Conservation (phyloP, 2,797 vertebrate species). For the Poecilia picta region DNA sequence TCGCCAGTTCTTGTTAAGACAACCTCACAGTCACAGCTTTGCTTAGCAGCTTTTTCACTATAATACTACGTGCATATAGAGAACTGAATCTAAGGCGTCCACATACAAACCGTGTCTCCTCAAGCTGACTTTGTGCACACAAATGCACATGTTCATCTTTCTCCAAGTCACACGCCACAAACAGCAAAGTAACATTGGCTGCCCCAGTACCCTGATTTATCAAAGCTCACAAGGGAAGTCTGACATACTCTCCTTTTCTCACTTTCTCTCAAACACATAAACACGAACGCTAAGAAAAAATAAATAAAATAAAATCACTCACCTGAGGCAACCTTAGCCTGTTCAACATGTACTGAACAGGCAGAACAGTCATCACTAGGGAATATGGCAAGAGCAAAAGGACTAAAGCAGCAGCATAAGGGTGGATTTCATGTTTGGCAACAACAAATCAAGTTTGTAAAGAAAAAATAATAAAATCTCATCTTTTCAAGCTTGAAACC, state of each 20-base stretch:
- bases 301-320: slow-evolving; percentile 20
- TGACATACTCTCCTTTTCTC: slow-evolving; percentile 30
- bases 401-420: slow-evolving; percentile 16
- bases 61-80: background rate
- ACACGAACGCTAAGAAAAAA: slow-evolving; percentile 6
- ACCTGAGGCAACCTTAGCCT: slow-evolving; percentile 53
- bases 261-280: slow-evolving; percentile 17
- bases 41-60: slow-evolving; percentile 17
- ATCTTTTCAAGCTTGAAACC: background rate
- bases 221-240: slow-evolving; percentile 44
- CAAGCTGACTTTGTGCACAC: slow-evolving; percentile 35
- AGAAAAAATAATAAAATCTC: background rate
- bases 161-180: slow-evolving; percentile 50
- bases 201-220: slow-evolving; percentile 69
- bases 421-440: slow-evolving; percentile 8
- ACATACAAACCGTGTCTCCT: slow-evolving; percentile 23
- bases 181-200: slow-evolving; percentile 47
- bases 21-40: slow-evolving; percentile 20
- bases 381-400: slow-evolving; percentile 23
- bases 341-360: slow-evolving; percentile 38
- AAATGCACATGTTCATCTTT: slow-evolving; percentile 21
- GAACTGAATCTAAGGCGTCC: slow-evolving; percentile 8
- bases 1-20: slow-evolving; percentile 5
- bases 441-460: background rate
- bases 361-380: slow-evolving; percentile 4